These are phyloP conservation scores for Pristionchus pacificus DNA, from an alignment of 1,140 invertebrate genomes.

Conservation along the genomic window DNA sequence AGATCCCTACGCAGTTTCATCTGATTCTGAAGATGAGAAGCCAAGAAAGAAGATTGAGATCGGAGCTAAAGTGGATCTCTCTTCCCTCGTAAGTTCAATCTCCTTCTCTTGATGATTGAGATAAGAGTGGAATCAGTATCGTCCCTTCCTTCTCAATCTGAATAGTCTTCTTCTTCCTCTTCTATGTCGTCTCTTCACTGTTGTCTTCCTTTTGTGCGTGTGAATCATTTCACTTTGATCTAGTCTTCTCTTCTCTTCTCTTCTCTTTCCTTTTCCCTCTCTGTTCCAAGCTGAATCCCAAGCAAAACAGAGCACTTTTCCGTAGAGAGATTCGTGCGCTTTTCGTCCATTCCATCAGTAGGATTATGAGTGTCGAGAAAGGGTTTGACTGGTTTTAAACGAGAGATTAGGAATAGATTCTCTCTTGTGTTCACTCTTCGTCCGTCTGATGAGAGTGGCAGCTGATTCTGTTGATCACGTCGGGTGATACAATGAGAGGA, in stretches of 20 bases:
- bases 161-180: not conserved
- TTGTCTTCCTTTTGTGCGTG: not conserved
- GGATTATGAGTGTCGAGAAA: too few species aligned
- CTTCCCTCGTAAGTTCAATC: conserved; percentile 43
- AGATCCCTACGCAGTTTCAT: conserved; percentile 55
- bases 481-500: too few species aligned
- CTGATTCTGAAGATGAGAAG: conserved; percentile 54
- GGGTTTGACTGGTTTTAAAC: too few species aligned
- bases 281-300: too few species aligned
- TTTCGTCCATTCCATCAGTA: too few species aligned
- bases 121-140: not conserved
- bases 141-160: not conserved
- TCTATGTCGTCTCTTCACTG: not conserved
- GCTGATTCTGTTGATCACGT: too few species aligned
- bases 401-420: too few species aligned
- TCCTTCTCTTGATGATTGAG: not conserved
- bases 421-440: too few species aligned
- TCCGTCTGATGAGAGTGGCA: too few species aligned
- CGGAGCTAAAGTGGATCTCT: conserved; percentile 42
- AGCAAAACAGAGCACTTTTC: too few species aligned
- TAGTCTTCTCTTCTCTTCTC: not conserved
- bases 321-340: too few species aligned
- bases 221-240: not conserved
- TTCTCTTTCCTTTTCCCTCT: not conserved
- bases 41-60: conserved; percentile 53